Evolutionary conservation across 1,140 invertebrate genomes (phyloP).

Genomic region (Atopsyche davidsoni): DNA sequence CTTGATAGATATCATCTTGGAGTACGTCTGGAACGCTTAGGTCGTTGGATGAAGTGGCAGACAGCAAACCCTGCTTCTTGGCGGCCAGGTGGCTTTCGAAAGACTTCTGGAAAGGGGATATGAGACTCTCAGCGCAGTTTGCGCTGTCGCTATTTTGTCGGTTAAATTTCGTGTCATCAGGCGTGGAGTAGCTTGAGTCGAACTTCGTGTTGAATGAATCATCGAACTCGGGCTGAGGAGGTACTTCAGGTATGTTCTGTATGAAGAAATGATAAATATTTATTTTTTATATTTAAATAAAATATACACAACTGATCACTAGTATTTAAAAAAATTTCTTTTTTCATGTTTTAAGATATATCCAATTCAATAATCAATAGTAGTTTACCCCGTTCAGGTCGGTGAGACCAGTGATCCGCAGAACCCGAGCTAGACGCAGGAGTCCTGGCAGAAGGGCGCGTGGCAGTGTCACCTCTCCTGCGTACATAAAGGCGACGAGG

Average conservation of each 20-base stretch:
- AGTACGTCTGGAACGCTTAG: slow-evolving; percentile 4
- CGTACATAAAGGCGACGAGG: slow-evolving; percentile 87
- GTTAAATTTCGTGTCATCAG: slow-evolving; percentile 23
- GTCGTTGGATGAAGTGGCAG: slow-evolving; percentile 2
- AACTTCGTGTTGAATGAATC: slow-evolving; percentile 25
- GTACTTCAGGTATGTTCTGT: slow-evolving; percentile 29
- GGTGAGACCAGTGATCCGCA: slow-evolving; percentile 81
- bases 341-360: neutral
- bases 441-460: slow-evolving; percentile 75
- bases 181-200: slow-evolving; percentile 22
- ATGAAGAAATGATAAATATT: slow-evolving; percentile 6
- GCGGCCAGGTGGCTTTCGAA: slow-evolving; percentile 19
- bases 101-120: slow-evolving; percentile 26
- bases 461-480: slow-evolving; percentile 83
- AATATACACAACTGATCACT: too few species aligned
- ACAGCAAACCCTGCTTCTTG: slow-evolving; percentile 10
- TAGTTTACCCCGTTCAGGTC: slow-evolving; percentile 63
- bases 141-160: slow-evolving; percentile 29
- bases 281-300: neutral
- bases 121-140: slow-evolving; percentile 17
- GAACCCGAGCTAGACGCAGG: slow-evolving; percentile 72
- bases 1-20: slow-evolving; percentile 23
- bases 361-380: too few species aligned
- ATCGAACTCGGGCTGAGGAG: slow-evolving; percentile 23
- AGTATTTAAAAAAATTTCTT: too few species aligned